Percentiles rank a stretch among this genome's conserved stretches.
Conservation (phyloP, 2,797 vertebrate species). For the Enteromius viviparus region DNA sequence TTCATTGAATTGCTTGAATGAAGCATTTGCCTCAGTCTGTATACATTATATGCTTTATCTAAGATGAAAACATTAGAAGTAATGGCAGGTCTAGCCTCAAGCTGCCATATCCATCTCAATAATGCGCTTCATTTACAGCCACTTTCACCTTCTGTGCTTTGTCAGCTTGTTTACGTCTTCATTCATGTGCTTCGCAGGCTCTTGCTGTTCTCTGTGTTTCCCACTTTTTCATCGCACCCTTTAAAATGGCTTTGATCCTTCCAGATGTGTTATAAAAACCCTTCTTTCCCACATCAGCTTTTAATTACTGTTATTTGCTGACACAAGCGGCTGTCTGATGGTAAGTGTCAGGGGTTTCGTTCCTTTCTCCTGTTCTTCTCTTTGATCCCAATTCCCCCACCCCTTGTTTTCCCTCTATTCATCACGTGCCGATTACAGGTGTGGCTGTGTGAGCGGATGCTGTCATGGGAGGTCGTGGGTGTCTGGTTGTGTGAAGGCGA, state of each 20-base stretch:
- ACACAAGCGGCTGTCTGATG: slow-evolving; percentile 45
- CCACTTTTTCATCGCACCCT: background rate
- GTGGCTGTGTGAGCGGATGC: slow-evolving; percentile 40
- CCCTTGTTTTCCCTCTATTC: background rate
- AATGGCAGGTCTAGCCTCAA: background rate
- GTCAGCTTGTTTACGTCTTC: slow-evolving; percentile 7
- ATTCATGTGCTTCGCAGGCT: background rate
- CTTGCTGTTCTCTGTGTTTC: slow-evolving; percentile 15
- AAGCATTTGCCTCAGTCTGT: background rate
- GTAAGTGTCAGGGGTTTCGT: background rate
- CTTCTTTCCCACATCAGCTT: slow-evolving; percentile 28
- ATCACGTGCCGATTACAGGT: slow-evolving; percentile 50
- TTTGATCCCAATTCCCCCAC: slow-evolving; percentile 20
- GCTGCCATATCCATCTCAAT: background rate
- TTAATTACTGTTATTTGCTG: slow-evolving; percentile 68
- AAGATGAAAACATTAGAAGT: slow-evolving; percentile 1
- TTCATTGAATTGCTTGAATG: background rate
- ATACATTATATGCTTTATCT: background rate
- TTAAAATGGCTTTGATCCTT: slow-evolving; percentile 59
- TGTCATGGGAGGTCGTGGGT: slow-evolving; percentile 3
- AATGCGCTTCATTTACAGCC: background rate
- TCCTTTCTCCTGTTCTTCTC: slow-evolving; percentile 46
- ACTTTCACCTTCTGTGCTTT: slow-evolving; percentile 28
- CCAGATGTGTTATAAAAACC: slow-evolving; percentile 52
- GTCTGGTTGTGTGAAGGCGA: slow-evolving; percentile 11